Evolutionary conservation across 2,113 vertebrate species (phyloP), one percentile per base, ranked within the genome.

Genomic region (Melanotaenia duboulayi): DNA sequence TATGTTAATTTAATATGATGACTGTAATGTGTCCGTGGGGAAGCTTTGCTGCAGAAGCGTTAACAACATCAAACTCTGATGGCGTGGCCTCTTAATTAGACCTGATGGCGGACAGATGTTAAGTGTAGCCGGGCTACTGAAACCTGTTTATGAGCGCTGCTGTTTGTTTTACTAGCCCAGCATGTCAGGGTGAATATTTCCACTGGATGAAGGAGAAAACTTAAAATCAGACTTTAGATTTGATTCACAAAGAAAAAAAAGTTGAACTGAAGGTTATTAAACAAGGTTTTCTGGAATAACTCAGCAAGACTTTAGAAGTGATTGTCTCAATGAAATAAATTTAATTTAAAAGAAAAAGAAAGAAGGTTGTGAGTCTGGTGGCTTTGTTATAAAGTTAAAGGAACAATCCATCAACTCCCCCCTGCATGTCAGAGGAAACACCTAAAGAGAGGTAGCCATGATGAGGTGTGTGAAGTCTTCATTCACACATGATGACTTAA

Each of bases 1-100:
- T 23, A 23, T 4, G 75, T 55, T 83, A 55, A 85, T 79, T 19
- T 28, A n/a, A 79, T 84, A 0, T 5, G 51, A 65, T 2, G 19
- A 39, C n/a, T n/a, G 60, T 69, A 52, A 75, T 44, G 55, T 66
- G 79, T 62, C 69, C 2, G 3, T 16, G 1, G 59, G 71, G 71
- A 59, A 60, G 57, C 69, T 67, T 60, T 75, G 73, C 28, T 58
- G 55, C 69, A 28, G 55, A 39, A 11, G 16, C 3, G 14, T 8
- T 73, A 65, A 74, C 71, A 8, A 16, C 63, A 62, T 78, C 46
- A 60, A 3, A 3, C 64, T 76, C 57, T 1, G 22, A 5, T 42
- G 1, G 39, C 13, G 11, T 14, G 13, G 28, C 13, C 52, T 73
- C 40, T 58, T 67, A 67, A 87, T 84, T 11, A 60, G 46, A 60